Percentiles rank a stretch among this genome's conserved stretches.
These are phyloP conservation scores for Engystomops pustulosus DNA, from an alignment of 2,113 vertebrate genomes.

Conservation along the genomic window DNA sequence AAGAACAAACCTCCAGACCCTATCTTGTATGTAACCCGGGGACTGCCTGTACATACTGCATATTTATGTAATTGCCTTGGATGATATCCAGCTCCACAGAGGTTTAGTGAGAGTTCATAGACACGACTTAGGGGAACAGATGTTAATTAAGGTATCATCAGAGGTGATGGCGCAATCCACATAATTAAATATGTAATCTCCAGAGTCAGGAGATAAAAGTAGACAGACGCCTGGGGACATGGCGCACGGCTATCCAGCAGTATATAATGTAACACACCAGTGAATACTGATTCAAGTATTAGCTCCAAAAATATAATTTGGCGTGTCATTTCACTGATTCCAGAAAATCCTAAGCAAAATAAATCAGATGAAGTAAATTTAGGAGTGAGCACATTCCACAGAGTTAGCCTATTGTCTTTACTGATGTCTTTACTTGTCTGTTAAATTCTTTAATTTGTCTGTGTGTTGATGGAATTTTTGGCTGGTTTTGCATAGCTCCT, in stretches of 20 bases:
- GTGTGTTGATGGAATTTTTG: too few species aligned
- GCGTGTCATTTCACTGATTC: background rate
- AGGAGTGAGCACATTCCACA: too few species aligned
- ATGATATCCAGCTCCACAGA: conserved; percentile 5
- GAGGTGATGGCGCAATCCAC: conserved; percentile 18
- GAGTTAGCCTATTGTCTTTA: background rate
- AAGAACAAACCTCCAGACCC: too few species aligned
- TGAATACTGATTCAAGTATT: background rate
- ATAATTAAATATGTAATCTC: conserved; percentile 1
- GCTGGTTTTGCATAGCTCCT: too few species aligned
- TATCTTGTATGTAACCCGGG: too few species aligned
- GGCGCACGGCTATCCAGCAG: background rate
- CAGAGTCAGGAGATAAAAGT: background rate
- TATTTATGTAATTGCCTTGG: background rate
- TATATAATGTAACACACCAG: background rate
- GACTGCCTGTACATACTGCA: background rate
- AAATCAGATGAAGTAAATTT: too few species aligned
- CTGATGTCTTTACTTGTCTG: background rate
- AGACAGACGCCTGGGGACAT: background rate
- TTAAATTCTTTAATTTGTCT: background rate
- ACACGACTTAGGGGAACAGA: conserved; percentile 29
- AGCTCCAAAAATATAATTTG: background rate
- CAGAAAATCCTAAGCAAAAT: background rate
- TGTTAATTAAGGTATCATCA: conserved; percentile 39
- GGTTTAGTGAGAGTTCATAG: conserved; percentile 23